Base-by-base conservation (phyloP, 2,888 invertebrate species). In the Drosophila macrospina region DNA sequence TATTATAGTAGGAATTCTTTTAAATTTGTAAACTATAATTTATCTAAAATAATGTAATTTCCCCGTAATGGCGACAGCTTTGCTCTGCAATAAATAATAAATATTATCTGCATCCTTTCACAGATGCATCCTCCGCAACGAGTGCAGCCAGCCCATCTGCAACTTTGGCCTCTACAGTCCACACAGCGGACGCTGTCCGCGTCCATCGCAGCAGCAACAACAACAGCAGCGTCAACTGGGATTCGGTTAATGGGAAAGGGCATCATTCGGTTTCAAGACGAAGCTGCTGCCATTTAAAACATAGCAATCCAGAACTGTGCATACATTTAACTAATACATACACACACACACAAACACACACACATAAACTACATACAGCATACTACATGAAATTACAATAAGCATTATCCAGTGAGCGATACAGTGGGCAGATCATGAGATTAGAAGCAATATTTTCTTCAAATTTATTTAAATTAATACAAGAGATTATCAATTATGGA, bases 131-230 rank as follows among this genome's bases (percentile, higher is more conserved):
- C 76, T 74, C n/a, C 81, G 75, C 13, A 77, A 82, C n/a, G 84
- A 82, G 13, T 91, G 91, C 69, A 89, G 78, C 64, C 73, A 78
- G 13, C 92, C 92, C 11, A 86, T 82, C 26, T 92, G 91, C 71
- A 91, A 86, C 48, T 89, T 86, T 52, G 92, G 92, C 28, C 57
- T 75, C 2, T 92, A 91, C 41, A 90, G 75, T 62, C 68, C 51
- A 28, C 80, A 78, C 42, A 78, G 70, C 11, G 92, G 92, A n/a
- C 90, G 92, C n/a, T 92, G 92, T 65, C 92, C 92, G n/a, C 89
- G 80, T 7, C 66, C 70, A 2, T 32, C 51, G 24, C 77, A 64
- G 26, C 59, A 77, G 26, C 59, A 77, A 48, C 41, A 60, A 16
- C 52, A 69, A 32, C 42, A 67, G 20, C 67, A 57, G 6, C 74